Base-by-base conservation (phyloP, 2,888 invertebrate genomes). In the Trissolcus brochymenae region DNA sequence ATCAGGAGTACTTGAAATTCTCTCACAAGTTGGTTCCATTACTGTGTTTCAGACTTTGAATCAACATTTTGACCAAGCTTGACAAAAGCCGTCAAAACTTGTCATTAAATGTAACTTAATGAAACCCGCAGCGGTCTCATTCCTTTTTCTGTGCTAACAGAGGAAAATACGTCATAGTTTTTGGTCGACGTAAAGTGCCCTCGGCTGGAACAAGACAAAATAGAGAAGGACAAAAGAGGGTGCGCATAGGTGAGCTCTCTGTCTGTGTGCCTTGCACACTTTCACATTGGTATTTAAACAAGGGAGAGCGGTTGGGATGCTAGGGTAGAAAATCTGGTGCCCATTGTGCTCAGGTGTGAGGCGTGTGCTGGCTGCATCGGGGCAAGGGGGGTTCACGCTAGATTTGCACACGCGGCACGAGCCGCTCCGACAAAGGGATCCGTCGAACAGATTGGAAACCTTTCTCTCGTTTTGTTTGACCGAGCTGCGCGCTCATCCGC, bases 361-460 rank as follows among this genome's bases (percentile, higher is more conserved):
- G 86, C 88, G 87, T 86, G 87, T 85, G 87, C 85, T 68, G 65
- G 64, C 65, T 57, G 70, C 70, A 79, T 76, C 82, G 55, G 79
- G 75, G 3, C 17, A 61, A 19, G 17, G 51, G 75, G 79, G 81
- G 79, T 82, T 21, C 41, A 54, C 82, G 82, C 82, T 82, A 82
- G 87, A 87, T 88, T 88, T 87, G 88, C 88, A 87, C 88, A 88
- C 88, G 88, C 87, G 88, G 86, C 88, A 87, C 88, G 87, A 87
- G 87, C 85, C 85, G 83, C 80, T 79, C 73, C 82, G 82, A 88
- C 88, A 88, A 87, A 88, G 86, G 86, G 87, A 89, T 73, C 59
- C 75, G 60, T 87, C 86, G 87, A 88, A 88, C 88, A 86, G 86
- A 86, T 86, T 86, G 86, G 84, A 84, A 86, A 81, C 82, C 82